These are phyloP conservation scores for Platichthys stellatus DNA, from an alignment of 2,113 vertebrate genomes.

Conservation along the genomic window DNA sequence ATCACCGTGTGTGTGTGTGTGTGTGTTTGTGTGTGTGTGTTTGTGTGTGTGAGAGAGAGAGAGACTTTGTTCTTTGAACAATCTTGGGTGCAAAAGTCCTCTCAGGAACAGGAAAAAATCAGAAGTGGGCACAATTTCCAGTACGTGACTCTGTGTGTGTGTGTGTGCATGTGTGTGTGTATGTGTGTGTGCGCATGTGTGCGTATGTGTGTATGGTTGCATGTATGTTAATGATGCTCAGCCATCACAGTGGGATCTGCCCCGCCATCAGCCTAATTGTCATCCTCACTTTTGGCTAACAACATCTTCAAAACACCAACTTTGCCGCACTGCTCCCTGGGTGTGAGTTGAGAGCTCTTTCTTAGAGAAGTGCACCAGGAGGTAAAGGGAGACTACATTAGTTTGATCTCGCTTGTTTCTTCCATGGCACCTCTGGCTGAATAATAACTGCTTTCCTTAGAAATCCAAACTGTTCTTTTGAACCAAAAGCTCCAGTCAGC, in stretches of 20 bases:
- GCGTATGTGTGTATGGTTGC: background rate
- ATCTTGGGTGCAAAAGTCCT: too few relatives aligned
- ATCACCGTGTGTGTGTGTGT: conserved; percentile 30
- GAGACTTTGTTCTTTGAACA: too few relatives aligned
- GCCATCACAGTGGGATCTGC: conserved; percentile 18
- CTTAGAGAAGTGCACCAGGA: background rate
- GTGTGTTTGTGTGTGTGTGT: conserved; percentile 1
- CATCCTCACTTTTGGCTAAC: conserved; percentile 1
- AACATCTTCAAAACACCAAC: conserved; percentile 4
- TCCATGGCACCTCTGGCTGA: conserved; percentile 21
- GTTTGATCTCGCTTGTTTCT: conserved; percentile 20
- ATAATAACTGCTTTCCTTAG: conserved; percentile 23
- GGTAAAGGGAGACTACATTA: conserved; percentile 9
- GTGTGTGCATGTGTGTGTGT: background rate
- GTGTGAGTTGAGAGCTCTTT: conserved; percentile 2
- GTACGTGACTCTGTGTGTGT: background rate
- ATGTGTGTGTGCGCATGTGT: conserved; percentile 2
- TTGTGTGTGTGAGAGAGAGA: background rate
- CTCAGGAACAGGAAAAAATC: too few relatives aligned
- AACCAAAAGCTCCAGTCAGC: background rate
- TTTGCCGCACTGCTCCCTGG: background rate
- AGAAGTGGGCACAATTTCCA: too few relatives aligned
- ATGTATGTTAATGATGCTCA: conserved; percentile 16
- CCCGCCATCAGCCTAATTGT: conserved; percentile 29
- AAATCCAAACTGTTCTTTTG: conserved; percentile 20